A percentile compares a stretch with the other conserved stretches of the same genome.
Evolutionary conservation across 2,888 invertebrate genomes (phyloP).

Genomic region (Plagodis dolabraria): DNA sequence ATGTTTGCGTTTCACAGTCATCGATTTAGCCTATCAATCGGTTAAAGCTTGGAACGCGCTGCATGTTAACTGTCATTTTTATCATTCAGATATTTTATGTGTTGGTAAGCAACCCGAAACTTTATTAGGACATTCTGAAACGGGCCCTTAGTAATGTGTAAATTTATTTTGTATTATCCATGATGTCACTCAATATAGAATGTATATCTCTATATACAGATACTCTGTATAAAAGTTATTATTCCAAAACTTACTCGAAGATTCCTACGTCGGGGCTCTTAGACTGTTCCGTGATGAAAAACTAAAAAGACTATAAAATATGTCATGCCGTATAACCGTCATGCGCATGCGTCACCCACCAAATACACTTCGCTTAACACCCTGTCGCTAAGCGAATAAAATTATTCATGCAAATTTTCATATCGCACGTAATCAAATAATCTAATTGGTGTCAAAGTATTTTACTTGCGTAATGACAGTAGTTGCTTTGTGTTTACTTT

Average conservation of each 20-base stretch:
- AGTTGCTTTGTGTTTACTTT: slow-evolving; percentile 24
- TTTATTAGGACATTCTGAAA: too few relatives aligned
- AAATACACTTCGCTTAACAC: slow-evolving; percentile 24
- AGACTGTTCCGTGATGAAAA: slow-evolving; percentile 15
- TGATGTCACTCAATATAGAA: too few relatives aligned
- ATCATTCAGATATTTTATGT: too few relatives aligned
- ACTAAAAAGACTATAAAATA: slow-evolving; percentile 29
- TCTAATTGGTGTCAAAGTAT: slow-evolving; percentile 41
- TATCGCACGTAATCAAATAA: slow-evolving; percentile 38
- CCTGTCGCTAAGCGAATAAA: slow-evolving; percentile 35
- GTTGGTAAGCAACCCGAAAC: too few relatives aligned
- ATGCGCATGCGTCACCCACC: slow-evolving; percentile 25
- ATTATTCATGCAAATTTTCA: slow-evolving; percentile 27
- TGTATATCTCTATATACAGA: too few relatives aligned
- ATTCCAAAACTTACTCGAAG: neutral
- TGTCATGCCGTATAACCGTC: slow-evolving; percentile 24
- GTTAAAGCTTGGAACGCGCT: too few relatives aligned
- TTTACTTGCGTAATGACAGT: slow-evolving; percentile 36
- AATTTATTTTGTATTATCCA: too few relatives aligned
- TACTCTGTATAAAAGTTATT: too few relatives aligned
- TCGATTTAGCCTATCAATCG: too few relatives aligned
- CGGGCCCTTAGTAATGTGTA: too few relatives aligned
- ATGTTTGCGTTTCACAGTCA: too few relatives aligned
- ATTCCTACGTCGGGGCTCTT: neutral
- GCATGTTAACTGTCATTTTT: too few relatives aligned